Evolutionary conservation across 2,888 invertebrate species (phyloP).

Genomic region (Eurytoma californica): DNA sequence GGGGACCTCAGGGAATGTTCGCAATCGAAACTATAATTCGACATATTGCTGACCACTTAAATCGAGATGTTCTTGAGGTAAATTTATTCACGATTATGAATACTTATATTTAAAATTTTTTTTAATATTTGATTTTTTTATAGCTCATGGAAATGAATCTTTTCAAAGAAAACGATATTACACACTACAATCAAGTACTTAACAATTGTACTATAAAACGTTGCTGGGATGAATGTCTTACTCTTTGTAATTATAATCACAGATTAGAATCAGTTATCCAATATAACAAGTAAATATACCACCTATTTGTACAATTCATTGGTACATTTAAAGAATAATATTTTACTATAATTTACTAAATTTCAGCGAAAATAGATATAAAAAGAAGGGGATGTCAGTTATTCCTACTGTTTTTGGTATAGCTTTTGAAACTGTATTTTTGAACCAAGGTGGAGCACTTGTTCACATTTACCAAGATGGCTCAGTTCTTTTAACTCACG

Average conservation of each 20-base stretch:
- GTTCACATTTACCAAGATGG: conserved; percentile 89
- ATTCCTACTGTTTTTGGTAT: conserved; percentile 90
- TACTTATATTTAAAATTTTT: not conserved
- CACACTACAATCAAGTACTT: conserved; percentile 85
- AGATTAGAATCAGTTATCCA: conserved; percentile 78
- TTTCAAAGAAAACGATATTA: conserved; percentile 84
- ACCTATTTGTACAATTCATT: not conserved
- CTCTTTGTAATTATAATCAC: conserved; percentile 80
- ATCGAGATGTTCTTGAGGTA: conserved; percentile 80
- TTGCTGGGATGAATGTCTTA: conserved; percentile 87
- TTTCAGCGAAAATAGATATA: conserved; percentile 84
- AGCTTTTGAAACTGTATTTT: conserved; percentile 83
- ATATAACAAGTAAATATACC: conserved; percentile 81
- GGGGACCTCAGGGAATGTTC: conserved; percentile 92
- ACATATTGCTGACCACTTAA: conserved; percentile 83
- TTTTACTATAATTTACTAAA: not conserved
- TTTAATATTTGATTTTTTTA: conserved; percentile 4
- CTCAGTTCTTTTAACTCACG: conserved; percentile 90
- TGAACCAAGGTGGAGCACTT: conserved; percentile 90
- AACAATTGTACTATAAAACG: conserved; percentile 82
- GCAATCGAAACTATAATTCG: conserved; percentile 85
- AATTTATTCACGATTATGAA: conserved; percentile 55
- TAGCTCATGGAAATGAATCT: conserved; percentile 82
- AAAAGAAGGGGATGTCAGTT: conserved; percentile 88
- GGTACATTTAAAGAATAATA: not conserved